Percentiles rank a stretch among this genome's conserved stretches.
Evolutionary conservation across 2,113 vertebrate species (phyloP).

Genomic region (Ictalurus punctatus): DNA sequence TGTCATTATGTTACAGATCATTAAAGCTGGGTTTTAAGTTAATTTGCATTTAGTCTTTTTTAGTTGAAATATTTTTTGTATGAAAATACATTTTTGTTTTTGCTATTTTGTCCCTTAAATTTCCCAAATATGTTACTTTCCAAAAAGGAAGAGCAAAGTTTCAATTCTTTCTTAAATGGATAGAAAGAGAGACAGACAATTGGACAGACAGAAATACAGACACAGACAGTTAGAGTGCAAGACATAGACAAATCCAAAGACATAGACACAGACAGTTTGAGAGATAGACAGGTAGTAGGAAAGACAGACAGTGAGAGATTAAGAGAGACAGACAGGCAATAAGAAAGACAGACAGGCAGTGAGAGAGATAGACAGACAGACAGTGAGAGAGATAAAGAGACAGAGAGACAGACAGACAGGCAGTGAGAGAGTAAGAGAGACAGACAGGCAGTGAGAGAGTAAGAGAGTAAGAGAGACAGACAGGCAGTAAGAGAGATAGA

Average conservation of each 20-base stretch:
- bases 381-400: too few relatives aligned
- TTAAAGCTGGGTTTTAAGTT: neutral
- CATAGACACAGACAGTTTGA: neutral
- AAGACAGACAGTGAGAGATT: neutral
- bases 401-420: too few relatives aligned
- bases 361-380: too few relatives aligned
- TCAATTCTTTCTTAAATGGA: neutral
- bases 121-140: too few relatives aligned
- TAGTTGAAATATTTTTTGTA: neutral
- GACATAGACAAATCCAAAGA: neutral
- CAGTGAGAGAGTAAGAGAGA: neutral
- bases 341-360: too few relatives aligned
- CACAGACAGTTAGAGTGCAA: neutral
- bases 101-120: too few relatives aligned
- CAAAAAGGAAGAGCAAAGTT: too few relatives aligned
- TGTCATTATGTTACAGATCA: neutral
- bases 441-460: neutral
- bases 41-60: neutral
- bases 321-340: too few relatives aligned
- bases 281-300: neutral
- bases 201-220: neutral
- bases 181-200: neutral
- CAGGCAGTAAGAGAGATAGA: neutral
- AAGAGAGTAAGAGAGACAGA: neutral
- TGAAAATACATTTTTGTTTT: neutral